These are phyloP conservation scores for Podabrus alpinus DNA, from an alignment of 2,888 invertebrate species.

Conservation along the genomic window DNA sequence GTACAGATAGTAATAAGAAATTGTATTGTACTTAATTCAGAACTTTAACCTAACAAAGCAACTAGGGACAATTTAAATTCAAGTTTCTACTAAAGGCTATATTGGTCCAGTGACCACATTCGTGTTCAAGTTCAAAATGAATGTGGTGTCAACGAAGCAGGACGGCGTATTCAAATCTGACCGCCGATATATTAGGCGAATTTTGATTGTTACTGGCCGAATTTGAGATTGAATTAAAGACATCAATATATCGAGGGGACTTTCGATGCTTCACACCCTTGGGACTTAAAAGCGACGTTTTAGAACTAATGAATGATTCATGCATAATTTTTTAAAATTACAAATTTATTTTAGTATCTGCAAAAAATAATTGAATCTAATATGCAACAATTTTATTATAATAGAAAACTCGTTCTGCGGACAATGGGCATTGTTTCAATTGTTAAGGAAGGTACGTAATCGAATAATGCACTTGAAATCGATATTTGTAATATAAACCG, in stretches of 20 bases:
- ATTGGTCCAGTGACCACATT: slow-evolving; percentile 29
- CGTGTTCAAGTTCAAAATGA: slow-evolving; percentile 29
- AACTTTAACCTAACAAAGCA: slow-evolving; percentile 11
- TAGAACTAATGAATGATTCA: background rate
- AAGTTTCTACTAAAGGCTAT: slow-evolving; percentile 27
- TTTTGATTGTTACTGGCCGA: slow-evolving; percentile 27
- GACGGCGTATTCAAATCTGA: slow-evolving; percentile 31
- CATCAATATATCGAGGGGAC: slow-evolving; percentile 24
- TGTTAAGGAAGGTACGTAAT: slow-evolving; percentile 10
- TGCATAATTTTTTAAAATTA: background rate
- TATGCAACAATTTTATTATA: background rate
- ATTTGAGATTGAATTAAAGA: slow-evolving; percentile 26
- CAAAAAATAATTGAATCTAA: background rate
- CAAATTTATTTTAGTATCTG: background rate
- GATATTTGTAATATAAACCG: slow-evolving; percentile 31
- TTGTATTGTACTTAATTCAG: slow-evolving; percentile 5
- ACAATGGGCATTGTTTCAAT: background rate
- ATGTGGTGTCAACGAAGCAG: slow-evolving; percentile 29
- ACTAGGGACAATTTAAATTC: slow-evolving; percentile 28
- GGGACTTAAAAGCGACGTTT: background rate
- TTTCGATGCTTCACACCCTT: background rate
- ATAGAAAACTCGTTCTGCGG: background rate
- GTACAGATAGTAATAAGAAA: background rate
- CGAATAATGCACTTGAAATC: slow-evolving; percentile 22
- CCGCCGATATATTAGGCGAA: slow-evolving; percentile 29